Evolutionary conservation across 2,888 invertebrate species (phyloP).

Genomic region (Chymomyza amoena): DNA sequence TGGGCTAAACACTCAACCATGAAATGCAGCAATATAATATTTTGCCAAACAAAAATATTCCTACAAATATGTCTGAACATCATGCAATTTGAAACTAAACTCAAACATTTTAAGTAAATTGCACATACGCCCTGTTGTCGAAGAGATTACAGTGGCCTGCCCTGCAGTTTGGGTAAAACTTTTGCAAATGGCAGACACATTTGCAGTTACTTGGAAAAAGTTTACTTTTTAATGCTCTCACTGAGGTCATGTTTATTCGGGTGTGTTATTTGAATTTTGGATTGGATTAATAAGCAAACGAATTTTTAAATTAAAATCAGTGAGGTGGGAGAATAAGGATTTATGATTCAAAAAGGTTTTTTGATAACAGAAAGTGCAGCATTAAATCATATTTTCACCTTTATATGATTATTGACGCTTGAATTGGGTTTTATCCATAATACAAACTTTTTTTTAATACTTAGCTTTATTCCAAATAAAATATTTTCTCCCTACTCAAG

Average conservation of each 20-base stretch:
- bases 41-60: not conserved
- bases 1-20: conserved; percentile 21
- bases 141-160: not conserved
- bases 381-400: too few relatives aligned
- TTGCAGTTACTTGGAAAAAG: not conserved
- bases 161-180: not conserved
- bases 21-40: conserved; percentile 31
- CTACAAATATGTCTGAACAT: not conserved
- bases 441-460: too few relatives aligned
- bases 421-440: too few relatives aligned
- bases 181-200: not conserved
- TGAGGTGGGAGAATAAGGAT: too few relatives aligned
- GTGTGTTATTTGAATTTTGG: not conserved
- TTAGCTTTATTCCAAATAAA: too few relatives aligned
- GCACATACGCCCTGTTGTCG: not conserved
- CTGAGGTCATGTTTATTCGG: not conserved
- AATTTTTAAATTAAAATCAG: not conserved
- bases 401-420: too few relatives aligned
- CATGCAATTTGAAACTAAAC: not conserved
- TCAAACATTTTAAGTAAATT: not conserved
- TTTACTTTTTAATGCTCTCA: not conserved
- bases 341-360: too few relatives aligned
- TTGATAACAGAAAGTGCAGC: too few relatives aligned
- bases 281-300: not conserved
- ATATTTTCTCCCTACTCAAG: too few relatives aligned